Base-by-base conservation (phyloP, 2,113 vertebrate genomes). In the Bucco capensis region DNA sequence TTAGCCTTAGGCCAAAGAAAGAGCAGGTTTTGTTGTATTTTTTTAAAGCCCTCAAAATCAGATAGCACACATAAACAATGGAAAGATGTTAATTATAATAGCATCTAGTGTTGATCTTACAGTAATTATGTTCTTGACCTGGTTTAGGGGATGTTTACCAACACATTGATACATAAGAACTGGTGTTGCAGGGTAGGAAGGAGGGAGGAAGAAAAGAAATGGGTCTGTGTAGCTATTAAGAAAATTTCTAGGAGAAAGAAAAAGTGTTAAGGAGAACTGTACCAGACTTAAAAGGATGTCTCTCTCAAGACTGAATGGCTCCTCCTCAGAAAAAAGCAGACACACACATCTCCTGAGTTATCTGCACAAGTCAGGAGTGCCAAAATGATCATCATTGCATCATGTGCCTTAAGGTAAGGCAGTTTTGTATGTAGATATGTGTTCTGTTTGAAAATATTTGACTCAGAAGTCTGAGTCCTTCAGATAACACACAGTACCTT, bases 1-100 rank as follows among this genome's bases (percentile, higher is more conserved):
- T 64, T 65, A 33, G 13, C 31, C 42, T 91, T 12, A 74, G 38
- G n/a, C 37, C 22, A 54, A 85, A 88, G 50, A 70, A 73, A 40
- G 1, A 42, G 6, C 11, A 46, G 10, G 5, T 9, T 5, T 50
- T 5, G 3, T 30, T 30, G 2, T 4, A 21, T 33, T 57, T 47
- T 61, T 70, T 53, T 30, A 3, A 91, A 60, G 9, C 2, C 14
- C 18, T 27, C 10, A 67, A 69, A 93, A 64, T 10, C 7, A 38
- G 21, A 35, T 0, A 44, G 10, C 24, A 50, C 38, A 42, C 18
- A 57, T 23, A 40, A 53, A 50, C 8, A 76, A 25, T 24, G 33
- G n/a, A 62, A 89, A 50, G 4, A 37, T 1, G 1, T 42, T 23
- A 57, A 71, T 47, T 58, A 71, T 22, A 80, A 82, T 80, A 14